Base-by-base conservation (phyloP, 92 coral and sea anemone genomes). In the Bergia puertoricense region DNA sequence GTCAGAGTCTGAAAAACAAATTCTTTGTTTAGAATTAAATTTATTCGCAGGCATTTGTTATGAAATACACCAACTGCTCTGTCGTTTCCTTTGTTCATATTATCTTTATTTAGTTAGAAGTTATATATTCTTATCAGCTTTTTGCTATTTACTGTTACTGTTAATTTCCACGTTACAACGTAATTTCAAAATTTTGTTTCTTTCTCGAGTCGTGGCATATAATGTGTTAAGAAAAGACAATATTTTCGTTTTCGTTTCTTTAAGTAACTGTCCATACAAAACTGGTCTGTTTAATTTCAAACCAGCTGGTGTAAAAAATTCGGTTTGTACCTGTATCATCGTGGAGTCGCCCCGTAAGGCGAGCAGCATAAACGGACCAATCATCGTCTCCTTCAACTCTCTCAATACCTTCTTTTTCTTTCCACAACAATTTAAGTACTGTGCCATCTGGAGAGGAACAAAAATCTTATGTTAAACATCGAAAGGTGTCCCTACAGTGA, bases 291-390 rank as follows among this genome's bases (percentile, higher is more conserved):
- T 62, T 5, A 16, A 5, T 62, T 62, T 16, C 69, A 62, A 62
- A 62, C 23, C 1, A 62, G n/a, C 69, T 62, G 30, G 18, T 6
- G 16, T 1, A 54, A 20, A 20, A 62, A 62, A 1, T 20, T 81
- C 72, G 18, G 36, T 16, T 85, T 73, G 39, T 82, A 96, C 99
- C 96, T 97, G 95, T 40, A 97, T 95, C 81, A 96, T 94, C 2
- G 98, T 92, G 81, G 90, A 82, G 82, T 97, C 99, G 1, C 99
- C 98, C 88, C 99, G 89, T 18, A 97, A 81, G 0, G 99, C 98
- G 11, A 97, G 90, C 82, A 97, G 85, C 98, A 97, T 95, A 45
- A 97, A 95, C 14, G 99, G 99, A 16, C 98, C 98, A 40, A 97
- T 91, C 92, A 97, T 95, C 43, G 95, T 92, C 41, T 97, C 98